phyloP scores from a whole-genome alignment of 1,140 invertebrate species.

The Drosophila eugracilis region DNA sequence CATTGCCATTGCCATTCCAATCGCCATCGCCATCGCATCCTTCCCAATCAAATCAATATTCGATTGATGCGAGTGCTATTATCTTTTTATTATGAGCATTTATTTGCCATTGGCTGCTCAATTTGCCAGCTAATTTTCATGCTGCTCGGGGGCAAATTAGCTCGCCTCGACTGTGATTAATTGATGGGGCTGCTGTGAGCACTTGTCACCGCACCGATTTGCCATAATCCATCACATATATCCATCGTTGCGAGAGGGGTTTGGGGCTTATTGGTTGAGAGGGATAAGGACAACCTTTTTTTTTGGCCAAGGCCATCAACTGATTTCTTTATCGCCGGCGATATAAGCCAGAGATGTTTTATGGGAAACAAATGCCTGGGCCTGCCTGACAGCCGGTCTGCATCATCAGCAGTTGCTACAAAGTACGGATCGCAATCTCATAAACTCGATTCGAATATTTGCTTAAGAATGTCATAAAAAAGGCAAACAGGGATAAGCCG shows the following conservation, averaged over 20 bases:
- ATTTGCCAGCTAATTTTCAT: slow-evolving; percentile 48
- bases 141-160: slow-evolving; percentile 60
- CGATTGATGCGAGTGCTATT: slow-evolving; percentile 81
- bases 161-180: slow-evolving; percentile 56
- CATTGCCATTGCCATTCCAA: neutral
- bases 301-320: slow-evolving; percentile 40
- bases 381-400: slow-evolving; percentile 43
- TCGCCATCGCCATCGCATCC: neutral
- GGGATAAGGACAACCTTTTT: slow-evolving; percentile 17
- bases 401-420: slow-evolving; percentile 68
- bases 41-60: slow-evolving; percentile 79
- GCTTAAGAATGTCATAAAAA: slow-evolving; percentile 70
- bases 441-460: slow-evolving; percentile 70
- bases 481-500: slow-evolving; percentile 38
- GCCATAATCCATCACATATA: slow-evolving; percentile 48
- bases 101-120: slow-evolving; percentile 59
- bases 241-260: too few relatives aligned
- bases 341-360: slow-evolving; percentile 65
- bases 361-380: slow-evolving; percentile 67
- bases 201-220: slow-evolving; percentile 47
- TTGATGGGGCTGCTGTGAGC: slow-evolving; percentile 47
- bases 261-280: too few relatives aligned
- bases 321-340: slow-evolving; percentile 60
- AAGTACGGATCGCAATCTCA: slow-evolving; percentile 56
- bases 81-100: slow-evolving; percentile 83